phyloP scores from a whole-genome alignment of 2,888 invertebrate species.

The Toxonevra muliebris region DNA sequence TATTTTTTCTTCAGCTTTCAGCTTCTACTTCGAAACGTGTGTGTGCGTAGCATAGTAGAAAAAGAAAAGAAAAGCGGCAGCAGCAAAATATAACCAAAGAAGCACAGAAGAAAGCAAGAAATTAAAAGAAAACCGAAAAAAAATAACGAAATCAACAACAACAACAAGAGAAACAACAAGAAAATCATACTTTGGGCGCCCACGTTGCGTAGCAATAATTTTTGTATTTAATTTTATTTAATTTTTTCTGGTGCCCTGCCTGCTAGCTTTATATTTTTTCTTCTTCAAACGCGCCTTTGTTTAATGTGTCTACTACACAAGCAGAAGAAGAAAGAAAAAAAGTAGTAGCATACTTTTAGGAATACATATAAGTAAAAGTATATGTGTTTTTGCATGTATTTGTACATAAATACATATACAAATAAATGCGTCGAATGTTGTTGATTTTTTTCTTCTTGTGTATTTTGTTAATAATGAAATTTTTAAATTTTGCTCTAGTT shows the following conservation, averaged over 20 bases:
- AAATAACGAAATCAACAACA: conserved; percentile 18
- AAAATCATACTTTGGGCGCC: not conserved
- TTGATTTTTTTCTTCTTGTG: no score
- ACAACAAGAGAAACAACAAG: not conserved
- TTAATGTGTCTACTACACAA: not conserved
- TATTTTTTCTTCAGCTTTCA: not conserved
- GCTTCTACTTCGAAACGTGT: no score
- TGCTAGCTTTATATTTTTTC: not conserved
- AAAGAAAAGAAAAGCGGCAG: not conserved
- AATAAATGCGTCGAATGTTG: no score
- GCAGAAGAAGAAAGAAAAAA: no score
- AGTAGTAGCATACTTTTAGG: no score
- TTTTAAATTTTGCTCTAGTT: no score
- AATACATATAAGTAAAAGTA: no score
- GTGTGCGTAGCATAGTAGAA: not conserved
- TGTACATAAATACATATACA: no score
- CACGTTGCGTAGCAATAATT: not conserved
- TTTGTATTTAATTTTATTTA: not conserved
- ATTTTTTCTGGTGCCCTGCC: not conserved
- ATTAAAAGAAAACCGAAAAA: conserved; percentile 8
- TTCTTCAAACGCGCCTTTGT: not conserved
- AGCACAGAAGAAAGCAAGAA: not conserved
- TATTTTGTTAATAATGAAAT: no score
- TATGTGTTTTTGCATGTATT: no score
- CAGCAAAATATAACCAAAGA: conserved; percentile 5